Base-by-base conservation (phyloP, 2,797 vertebrate genomes). In the Bryconaethiops microstoma region DNA sequence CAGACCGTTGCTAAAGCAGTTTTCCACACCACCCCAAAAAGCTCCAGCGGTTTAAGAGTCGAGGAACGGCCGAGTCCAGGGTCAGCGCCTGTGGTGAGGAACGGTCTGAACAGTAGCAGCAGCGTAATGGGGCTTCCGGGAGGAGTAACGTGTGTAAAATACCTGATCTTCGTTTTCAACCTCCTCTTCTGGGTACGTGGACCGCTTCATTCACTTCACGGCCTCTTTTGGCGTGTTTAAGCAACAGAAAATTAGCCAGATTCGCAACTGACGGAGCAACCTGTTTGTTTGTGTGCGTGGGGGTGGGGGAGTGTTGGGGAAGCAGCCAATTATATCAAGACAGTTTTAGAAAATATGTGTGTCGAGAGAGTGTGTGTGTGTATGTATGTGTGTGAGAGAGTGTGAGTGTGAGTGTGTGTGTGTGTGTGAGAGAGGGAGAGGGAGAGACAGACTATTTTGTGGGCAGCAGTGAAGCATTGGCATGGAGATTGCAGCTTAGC, bases 131-230 rank as follows among this genome's bases (percentile, higher is more conserved):
- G 85, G 71, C 39, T 92, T 12, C 7, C 4, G 17, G 89, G 91
- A 70, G 92, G 93, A 69, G 85, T 91, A 75, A 89, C 88, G 74
- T 92, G 86, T 86, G 57, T 94, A 8, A 95, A 94, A 85, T 93
- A 91, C 83, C n/a, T 91, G 6, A 87, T 95, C 83, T 91, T 93
- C 85, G 6, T 89, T 77, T 92, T 94, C 86, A 94, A 92, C 87
- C 7, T 75, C 35, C 0, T 93, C 10, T 92, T 93, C 82, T 92
- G 91, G 92, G 94, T 95, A 93, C 76, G 94, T 93, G 73, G 40
- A 17, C 14, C 57, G 81, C 52, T 19, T 52, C 67, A 72, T 64
- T 80, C 48, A 64, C 54, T 21, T 35, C 7, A 0, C 7, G n/a
- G 23, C 42, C 13, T 75, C 14, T 45, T 50, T 29, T 25, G 35